Base-by-base conservation (phyloP, 1,140 invertebrate genomes). In the Trachymyrmex septentrionalis region DNA sequence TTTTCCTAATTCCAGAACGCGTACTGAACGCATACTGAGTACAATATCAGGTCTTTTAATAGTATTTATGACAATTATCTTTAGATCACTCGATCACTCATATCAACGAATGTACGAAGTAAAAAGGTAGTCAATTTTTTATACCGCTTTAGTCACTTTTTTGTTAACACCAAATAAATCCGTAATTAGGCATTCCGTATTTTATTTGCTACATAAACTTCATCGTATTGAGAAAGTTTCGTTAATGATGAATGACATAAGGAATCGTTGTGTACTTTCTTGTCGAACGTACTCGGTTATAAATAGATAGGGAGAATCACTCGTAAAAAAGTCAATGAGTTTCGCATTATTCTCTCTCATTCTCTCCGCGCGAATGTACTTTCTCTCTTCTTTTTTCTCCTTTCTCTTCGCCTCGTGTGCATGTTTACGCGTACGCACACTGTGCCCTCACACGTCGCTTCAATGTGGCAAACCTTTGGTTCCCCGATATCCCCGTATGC, bases 401-500 rank as follows among this genome's bases (percentile, higher is more conserved):
- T 30, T 27, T 34, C 50, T 72, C 50, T 57, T 7, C 24, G 30
- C 14, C 57, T 75, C 63, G 21, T 34, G 27, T n/a, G 27, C 55
- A 44, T 61, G n/a, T 72, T 72, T 72, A 72, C 19, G 34, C 78
- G 7, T 44, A 82, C 34, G 34, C 38, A 82, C 24, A 82, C 30
- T 66, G 34, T 48, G 38, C 67, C 57, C 53, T 82, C 55, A 48
- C 38, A 38, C 80, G 69, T 57, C n/a, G 55, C 38, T 75, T 75
- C 55, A 50, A 73, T 75, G 61, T 50, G 67, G 67, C 24, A 82
- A 84, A 44, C 72, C 80, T 84, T 84, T 84, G 80, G 53, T 50
- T 84, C 55, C 34, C 53, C 69, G 57, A 75, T 84, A 84, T 84
- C 80, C 80, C 80, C 80, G 63, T 84, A 84, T 59, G 69, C 55